A percentile compares a stretch with the other conserved stretches of the same genome.
phyloP scores from a whole-genome alignment of 1,140 invertebrate species.

The Goniozus legneri region DNA sequence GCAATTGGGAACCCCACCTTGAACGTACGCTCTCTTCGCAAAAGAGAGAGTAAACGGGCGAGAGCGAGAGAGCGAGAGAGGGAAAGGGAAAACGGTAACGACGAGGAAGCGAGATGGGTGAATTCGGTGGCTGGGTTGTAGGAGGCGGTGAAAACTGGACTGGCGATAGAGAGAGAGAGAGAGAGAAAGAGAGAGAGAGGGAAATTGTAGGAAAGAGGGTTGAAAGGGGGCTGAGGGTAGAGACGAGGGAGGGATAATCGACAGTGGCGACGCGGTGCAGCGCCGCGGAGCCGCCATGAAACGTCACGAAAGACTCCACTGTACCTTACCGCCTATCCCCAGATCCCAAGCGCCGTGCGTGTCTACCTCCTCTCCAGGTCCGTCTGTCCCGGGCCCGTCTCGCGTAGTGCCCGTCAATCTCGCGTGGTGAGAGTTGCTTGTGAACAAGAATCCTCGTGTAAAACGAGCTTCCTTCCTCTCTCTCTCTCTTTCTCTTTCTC shows the following conservation, averaged over 20 bases:
- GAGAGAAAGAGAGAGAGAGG: not conserved
- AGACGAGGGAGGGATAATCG: conserved; percentile 12
- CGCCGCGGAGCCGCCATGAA: conserved; percentile 28
- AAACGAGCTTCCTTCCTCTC: not conserved
- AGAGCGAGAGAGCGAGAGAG: not conserved
- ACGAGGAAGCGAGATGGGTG: too few relatives aligned
- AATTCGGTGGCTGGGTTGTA: not conserved
- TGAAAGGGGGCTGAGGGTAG: too few relatives aligned
- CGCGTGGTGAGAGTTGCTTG: not conserved
- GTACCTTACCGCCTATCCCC: conserved; percentile 19
- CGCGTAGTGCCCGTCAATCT: not conserved
- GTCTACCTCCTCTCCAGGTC: conserved; percentile 2
- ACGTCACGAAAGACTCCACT: conserved; percentile 16
- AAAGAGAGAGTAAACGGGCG: too few relatives aligned
- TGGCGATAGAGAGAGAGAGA: not conserved
- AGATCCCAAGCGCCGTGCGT: not conserved
- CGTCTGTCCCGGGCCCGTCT: too few relatives aligned
- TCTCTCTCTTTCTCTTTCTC: not conserved
- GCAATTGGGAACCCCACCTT: not conserved
- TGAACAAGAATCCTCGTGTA: too few relatives aligned
- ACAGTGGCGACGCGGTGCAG: conserved; percentile 36
- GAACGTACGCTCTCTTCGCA: too few relatives aligned
- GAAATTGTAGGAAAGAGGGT: not conserved
- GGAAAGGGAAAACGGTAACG: not conserved
- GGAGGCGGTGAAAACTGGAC: not conserved